phyloP scores from a whole-genome alignment of 2,888 invertebrate species.

The Nymphalis c-album region DNA sequence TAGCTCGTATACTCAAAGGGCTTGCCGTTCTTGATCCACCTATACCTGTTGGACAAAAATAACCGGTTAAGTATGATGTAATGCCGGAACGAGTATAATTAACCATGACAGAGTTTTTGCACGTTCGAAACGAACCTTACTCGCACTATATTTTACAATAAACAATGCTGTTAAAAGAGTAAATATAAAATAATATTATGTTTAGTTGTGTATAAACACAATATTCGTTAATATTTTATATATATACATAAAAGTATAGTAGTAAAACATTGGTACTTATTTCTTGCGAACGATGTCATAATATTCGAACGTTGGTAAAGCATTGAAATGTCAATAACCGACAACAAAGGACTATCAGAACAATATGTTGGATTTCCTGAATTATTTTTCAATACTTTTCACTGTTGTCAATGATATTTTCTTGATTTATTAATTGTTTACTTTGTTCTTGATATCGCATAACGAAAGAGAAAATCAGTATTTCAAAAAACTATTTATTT shows the following conservation, averaged over 20 bases:
- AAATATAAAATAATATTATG: too few relatives aligned
- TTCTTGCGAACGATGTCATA: background rate
- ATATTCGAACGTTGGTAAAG: conserved; percentile 6
- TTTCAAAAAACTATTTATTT: too few relatives aligned
- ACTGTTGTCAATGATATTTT: background rate
- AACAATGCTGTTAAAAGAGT: background rate
- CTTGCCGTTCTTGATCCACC: conserved; percentile 98
- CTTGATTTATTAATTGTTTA: background rate
- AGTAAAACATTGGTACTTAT: too few relatives aligned
- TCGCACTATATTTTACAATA: background rate
- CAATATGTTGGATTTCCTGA: conserved; percentile 7
- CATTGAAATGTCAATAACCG: conserved; percentile 19
- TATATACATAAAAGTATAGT: too few relatives aligned
- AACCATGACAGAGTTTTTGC: conserved; percentile 25
- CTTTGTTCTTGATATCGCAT: background rate
- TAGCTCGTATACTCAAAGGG: conserved; percentile 96
- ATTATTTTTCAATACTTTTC: background rate
- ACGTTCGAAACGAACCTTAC: conserved; percentile 9
- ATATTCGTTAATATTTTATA: background rate
- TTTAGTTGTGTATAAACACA: background rate
- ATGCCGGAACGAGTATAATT: conserved; percentile 20
- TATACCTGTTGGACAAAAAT: conserved; percentile 82
- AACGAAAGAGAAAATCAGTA: too few relatives aligned
- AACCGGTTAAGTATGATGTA: conserved; percentile 33
- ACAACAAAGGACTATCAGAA: conserved; percentile 10